A percentile compares a stretch with the other conserved stretches of the same genome.
Conservation (phyloP, 2,888 invertebrate genomes). For the Diplazon laetatorius region DNA sequence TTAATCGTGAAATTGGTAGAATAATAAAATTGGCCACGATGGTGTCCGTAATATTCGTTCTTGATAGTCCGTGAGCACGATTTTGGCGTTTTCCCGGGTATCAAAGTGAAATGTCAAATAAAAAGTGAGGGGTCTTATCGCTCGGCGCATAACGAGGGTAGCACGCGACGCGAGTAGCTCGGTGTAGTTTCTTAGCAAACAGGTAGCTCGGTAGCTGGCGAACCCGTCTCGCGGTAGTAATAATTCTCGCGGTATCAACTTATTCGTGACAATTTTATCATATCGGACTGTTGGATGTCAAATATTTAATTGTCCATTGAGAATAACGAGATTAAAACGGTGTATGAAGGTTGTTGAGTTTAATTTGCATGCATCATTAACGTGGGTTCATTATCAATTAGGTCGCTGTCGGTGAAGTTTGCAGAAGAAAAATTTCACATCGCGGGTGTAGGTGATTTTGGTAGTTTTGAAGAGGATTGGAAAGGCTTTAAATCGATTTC, state of each 20-base stretch:
- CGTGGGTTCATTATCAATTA: too few species aligned
- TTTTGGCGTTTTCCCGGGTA: conserved; percentile 8
- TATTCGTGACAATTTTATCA: neutral
- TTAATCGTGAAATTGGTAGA: too few species aligned
- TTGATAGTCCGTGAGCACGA: conserved; percentile 25
- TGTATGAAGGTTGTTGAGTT: neutral
- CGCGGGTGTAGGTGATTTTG: too few species aligned
- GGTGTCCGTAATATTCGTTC: neutral
- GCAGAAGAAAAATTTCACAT: too few species aligned
- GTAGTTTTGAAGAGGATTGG: too few species aligned
- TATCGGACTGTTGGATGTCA: neutral
- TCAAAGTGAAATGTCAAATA: conserved; percentile 46
- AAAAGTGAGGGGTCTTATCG: conserved; percentile 43
- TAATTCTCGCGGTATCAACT: neutral
- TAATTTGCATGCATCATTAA: too few species aligned
- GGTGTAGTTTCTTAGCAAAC: conserved; percentile 17
- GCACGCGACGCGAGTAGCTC: conserved; percentile 38
- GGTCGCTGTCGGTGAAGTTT: too few species aligned
- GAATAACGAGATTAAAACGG: neutral
- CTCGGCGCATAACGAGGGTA: conserved; percentile 36
- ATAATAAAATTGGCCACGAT: too few species aligned
- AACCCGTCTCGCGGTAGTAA: neutral
- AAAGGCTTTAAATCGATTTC: too few species aligned
- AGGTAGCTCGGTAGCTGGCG: neutral
- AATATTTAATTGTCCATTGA: neutral